Percentiles rank a stretch among this genome's conserved stretches.
These are phyloP conservation scores for Apostichopus parvimensis DNA, from an alignment of 35 echinoderm and acorn worm genomes.

Conservation along the genomic window DNA sequence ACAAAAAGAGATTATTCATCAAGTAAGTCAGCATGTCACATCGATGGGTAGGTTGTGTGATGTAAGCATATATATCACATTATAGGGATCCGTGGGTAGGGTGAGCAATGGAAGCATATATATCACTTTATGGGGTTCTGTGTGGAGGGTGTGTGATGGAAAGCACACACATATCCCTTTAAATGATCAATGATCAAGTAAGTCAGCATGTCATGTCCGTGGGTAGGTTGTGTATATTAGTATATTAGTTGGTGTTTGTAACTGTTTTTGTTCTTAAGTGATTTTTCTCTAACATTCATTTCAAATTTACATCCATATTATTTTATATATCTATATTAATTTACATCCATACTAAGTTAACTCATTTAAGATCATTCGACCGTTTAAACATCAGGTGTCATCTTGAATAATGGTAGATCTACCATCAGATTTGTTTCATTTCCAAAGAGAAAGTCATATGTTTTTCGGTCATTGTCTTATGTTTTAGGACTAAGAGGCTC, in stretches of 20 bases:
- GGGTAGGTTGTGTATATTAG: too few relatives aligned
- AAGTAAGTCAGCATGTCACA: conserved; percentile 60
- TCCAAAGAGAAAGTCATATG: background rate
- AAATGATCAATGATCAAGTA: too few relatives aligned
- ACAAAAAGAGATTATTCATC: conserved; percentile 89
- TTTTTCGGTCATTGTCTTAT: background rate
- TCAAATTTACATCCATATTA: background rate
- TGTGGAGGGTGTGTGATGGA: background rate
- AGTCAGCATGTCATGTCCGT: too few relatives aligned
- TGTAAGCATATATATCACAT: too few relatives aligned
- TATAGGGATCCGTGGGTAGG: too few relatives aligned
- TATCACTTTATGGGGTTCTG: too few relatives aligned
- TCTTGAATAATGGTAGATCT: background rate
- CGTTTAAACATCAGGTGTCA: background rate
- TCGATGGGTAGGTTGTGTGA: too few relatives aligned
- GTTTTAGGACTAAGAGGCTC: conserved; percentile 85
- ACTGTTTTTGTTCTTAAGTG: background rate
- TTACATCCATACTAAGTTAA: background rate
- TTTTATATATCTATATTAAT: background rate
- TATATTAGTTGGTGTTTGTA: too few relatives aligned
- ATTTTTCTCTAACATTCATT: too few relatives aligned
- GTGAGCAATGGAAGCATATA: too few relatives aligned
- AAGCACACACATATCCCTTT: background rate
- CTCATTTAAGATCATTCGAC: background rate
- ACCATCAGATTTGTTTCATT: background rate